Evolutionary conservation across 2,888 invertebrate species (phyloP).

Genomic region (Gortyna flavago): DNA sequence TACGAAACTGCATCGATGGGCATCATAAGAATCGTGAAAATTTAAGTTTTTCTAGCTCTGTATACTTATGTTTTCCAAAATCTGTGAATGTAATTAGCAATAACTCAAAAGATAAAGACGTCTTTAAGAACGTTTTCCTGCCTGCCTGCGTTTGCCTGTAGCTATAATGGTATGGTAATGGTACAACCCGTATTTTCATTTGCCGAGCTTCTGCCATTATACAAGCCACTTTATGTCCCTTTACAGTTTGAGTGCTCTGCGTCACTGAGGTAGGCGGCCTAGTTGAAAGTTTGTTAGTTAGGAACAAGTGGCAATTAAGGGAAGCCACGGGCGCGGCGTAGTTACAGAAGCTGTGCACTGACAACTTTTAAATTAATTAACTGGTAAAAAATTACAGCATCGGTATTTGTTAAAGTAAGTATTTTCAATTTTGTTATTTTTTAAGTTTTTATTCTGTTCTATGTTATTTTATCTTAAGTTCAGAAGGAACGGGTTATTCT

Average conservation of each 20-base stretch:
- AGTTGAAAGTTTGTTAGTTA: slow-evolving; percentile 14
- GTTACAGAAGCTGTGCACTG: neutral
- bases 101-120: neutral
- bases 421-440: neutral
- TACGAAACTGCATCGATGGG: neutral
- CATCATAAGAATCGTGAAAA: neutral
- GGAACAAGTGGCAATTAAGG: slow-evolving; percentile 27
- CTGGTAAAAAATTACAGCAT: too few relatives aligned
- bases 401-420: neutral
- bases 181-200: neutral
- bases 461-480: neutral
- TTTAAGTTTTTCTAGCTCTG: neutral
- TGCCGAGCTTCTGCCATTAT: neutral
- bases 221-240: neutral
- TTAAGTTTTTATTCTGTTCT: neutral
- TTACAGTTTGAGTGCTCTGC: slow-evolving; percentile 7
- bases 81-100: neutral
- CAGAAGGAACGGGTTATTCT: neutral
- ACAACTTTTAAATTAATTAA: neutral
- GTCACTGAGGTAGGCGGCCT: neutral
- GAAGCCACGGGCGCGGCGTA: neutral
- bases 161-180: neutral
- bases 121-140: neutral
- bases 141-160: neutral
- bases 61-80: neutral